A percentile compares a stretch with the other conserved stretches of the same genome.
Evolutionary conservation across 2,113 vertebrate genomes (phyloP).

Genomic region (Chamaetylas fuelleborni): DNA sequence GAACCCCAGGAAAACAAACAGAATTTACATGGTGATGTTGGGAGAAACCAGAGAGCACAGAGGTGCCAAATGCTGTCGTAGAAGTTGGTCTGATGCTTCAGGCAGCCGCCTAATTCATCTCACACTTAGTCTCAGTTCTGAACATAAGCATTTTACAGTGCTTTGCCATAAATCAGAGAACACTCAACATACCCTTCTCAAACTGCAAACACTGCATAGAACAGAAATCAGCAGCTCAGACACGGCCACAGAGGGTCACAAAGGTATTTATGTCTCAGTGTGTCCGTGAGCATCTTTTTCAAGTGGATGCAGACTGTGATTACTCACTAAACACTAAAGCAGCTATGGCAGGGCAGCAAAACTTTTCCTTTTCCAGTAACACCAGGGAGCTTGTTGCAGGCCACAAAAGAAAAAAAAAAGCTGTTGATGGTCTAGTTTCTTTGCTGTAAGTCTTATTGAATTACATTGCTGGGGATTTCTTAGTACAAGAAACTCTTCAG

Average conservation of each 20-base stretch:
- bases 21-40: fast-evolving
- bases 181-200: background rate
- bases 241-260: background rate
- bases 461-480: background rate
- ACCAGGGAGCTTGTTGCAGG: background rate
- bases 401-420: background rate
- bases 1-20: background rate
- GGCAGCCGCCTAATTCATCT: background rate
- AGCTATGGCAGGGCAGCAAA: background rate
- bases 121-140: background rate
- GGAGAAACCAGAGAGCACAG: background rate
- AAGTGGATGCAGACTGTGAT: background rate
- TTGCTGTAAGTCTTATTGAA: background rate
- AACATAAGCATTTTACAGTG: background rate
- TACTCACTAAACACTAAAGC: background rate
- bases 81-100: background rate
- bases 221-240: background rate
- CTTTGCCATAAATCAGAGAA: background rate
- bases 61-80: background rate
- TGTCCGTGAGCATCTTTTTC: background rate
- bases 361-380: background rate
- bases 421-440: background rate
- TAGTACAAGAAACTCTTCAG: background rate
- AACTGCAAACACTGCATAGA: background rate
- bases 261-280: background rate